A percentile compares a stretch with the other conserved stretches of the same genome.
Evolutionary conservation across 2,888 invertebrate species (phyloP).

Genomic region (Hirtodrosophila trivittata): DNA sequence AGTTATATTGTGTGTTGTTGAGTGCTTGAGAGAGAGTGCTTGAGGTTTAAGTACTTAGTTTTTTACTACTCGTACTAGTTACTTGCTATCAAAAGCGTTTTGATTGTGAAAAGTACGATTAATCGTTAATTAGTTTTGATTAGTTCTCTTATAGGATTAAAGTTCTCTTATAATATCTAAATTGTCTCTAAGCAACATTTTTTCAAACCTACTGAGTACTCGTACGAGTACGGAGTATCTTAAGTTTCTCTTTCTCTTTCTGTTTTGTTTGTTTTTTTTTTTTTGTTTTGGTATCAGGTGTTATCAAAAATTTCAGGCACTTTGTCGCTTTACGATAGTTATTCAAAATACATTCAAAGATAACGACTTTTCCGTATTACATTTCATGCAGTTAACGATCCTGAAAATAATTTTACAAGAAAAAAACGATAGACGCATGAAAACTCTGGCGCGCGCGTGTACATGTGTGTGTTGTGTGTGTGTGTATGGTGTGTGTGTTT

Average conservation of each 20-base stretch:
- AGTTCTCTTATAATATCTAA: no score
- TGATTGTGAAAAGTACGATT: no score
- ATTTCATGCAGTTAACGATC: conserved; percentile 83
- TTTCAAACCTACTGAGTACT: no score
- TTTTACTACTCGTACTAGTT: background rate
- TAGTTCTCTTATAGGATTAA: no score
- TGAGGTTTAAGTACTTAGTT: conserved; percentile 5
- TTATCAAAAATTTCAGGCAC: conserved; percentile 65
- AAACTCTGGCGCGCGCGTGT: conserved; percentile 23
- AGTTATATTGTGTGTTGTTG: conserved; percentile 48
- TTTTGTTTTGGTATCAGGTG: conserved; percentile 12
- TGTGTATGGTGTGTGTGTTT: background rate
- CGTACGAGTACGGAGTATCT: no score
- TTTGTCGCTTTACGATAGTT: conserved; percentile 35
- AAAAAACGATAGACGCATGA: conserved; percentile 38
- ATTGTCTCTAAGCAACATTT: no score
- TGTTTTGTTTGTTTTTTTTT: background rate
- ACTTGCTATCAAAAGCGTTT: conserved; percentile 17
- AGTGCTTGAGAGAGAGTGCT: conserved; percentile 32
- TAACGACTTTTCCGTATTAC: conserved; percentile 82
- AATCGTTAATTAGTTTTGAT: background rate
- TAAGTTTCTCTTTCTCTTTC: no score
- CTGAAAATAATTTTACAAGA: conserved; percentile 73
- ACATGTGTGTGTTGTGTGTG: background rate
- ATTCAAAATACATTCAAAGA: conserved; percentile 80